These are phyloP conservation scores for Nomada hirtipes DNA, from an alignment of 2,888 invertebrate genomes.

Conservation along the genomic window DNA sequence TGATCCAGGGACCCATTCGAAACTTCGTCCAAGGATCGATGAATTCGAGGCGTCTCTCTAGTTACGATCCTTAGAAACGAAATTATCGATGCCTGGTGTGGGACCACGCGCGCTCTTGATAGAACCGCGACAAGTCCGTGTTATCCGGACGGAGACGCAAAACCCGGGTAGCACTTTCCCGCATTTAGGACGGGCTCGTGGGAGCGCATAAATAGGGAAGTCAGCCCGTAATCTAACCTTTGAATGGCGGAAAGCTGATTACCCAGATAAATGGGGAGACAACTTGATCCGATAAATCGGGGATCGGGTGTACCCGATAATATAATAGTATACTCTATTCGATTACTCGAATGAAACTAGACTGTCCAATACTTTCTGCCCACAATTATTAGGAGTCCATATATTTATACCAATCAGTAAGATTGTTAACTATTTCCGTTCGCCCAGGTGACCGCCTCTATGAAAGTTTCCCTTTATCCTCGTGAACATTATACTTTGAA, in stretches of 20 bases:
- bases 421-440: too few relatives aligned
- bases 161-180: neutral
- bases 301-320: neutral
- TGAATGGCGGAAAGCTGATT: constrained; percentile 14
- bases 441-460: too few relatives aligned
- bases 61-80: neutral
- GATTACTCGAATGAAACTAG: neutral
- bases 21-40: neutral
- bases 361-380: too few relatives aligned
- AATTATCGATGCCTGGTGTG: constrained; percentile 2
- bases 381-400: too few relatives aligned
- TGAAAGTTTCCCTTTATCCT: too few relatives aligned
- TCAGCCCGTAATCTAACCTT: neutral
- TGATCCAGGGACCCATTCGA: neutral
- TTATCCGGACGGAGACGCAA: neutral
- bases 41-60: neutral
- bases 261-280: constrained; percentile 20
- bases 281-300: constrained; percentile 18
- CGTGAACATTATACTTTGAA: too few relatives aligned
- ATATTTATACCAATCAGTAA: neutral
- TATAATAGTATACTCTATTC: neutral
- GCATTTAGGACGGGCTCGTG: neutral
- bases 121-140: neutral
- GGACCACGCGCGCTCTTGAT: too few relatives aligned
- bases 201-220: neutral